Conservation (phyloP, 1,140 invertebrate genomes). For the Theocolax elegans region DNA sequence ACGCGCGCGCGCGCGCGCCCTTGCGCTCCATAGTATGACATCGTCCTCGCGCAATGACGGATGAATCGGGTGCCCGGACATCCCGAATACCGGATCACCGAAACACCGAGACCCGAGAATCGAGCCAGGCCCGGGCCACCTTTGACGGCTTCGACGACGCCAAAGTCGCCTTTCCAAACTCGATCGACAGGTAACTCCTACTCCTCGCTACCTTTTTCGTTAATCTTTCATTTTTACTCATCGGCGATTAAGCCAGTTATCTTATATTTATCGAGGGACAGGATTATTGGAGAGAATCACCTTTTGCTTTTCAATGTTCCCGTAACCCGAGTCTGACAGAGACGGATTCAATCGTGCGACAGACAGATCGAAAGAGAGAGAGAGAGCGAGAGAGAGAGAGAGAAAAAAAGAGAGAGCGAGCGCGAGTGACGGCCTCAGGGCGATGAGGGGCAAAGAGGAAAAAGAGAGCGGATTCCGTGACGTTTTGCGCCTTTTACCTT, state of each 20-base stretch:
- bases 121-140: neutral
- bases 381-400: neutral
- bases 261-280: too few species aligned
- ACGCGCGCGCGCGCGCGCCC: too few species aligned
- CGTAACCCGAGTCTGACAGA: too few species aligned
- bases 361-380: neutral
- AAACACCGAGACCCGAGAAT: neutral
- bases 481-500: slow-evolving; percentile 28
- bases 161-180: neutral
- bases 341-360: too few species aligned
- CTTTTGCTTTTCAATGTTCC: too few species aligned
- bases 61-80: neutral
- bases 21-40: too few species aligned
- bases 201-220: too few species aligned
- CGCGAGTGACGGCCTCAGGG: neutral
- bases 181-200: slow-evolving; percentile 18
- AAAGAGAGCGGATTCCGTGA: slow-evolving; percentile 30
- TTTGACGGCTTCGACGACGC: neutral
- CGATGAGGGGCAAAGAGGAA: neutral
- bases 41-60: slow-evolving; percentile 4
- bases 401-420: neutral
- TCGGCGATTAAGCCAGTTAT: too few species aligned
- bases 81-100: neutral
- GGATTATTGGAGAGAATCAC: too few species aligned
- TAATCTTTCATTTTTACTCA: neutral